Base-by-base conservation (phyloP, 2,888 invertebrate species). In the Barypeithes pellucidus region DNA sequence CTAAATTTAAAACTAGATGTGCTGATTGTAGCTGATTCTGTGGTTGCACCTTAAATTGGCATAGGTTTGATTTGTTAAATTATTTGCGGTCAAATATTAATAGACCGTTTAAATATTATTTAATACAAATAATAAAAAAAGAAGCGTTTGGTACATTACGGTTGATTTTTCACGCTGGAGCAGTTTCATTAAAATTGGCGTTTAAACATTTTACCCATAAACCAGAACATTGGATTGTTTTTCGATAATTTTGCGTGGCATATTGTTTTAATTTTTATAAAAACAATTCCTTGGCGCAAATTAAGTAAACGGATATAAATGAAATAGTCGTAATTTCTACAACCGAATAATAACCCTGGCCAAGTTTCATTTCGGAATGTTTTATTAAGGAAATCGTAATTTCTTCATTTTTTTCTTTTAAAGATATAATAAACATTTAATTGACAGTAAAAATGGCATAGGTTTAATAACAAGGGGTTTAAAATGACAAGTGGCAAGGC, bases 211-310 rank as follows among this genome's bases (percentile, higher is more conserved):
- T 66, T 16, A 54, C 18, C 54, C 66, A 41, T 36, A 41, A 36
- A 66, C 66, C 54, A 54, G 54, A 66, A 66, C 54, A 66, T 66
- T 66, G 16, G 66, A 66, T 12, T 3, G 66, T 66, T 66, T 66
- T 66, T 54, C 12, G 36, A 5, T 41, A 54, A 66, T 66, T 66
- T 47, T 20, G 14, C 47, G 8, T 2, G 8, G 47, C 18, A 12
- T 16, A 16, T 43, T 43, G 43, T 43, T 43, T 43, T 43, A 43
- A 5, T 16, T 39, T 39, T 39, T 16, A 3, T 12, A n/a, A 39
- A 39, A 12, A n/a, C n/a, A 12, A 12, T 39, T 39, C 12, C n/a
- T 39, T n/a, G 11, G 12, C 43, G 16, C 16, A 1, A 8, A 14
- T 43, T 43, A 43, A 16, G 7, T 5, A 43, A 43, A 16, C 43